Base-by-base conservation (phyloP, 2,888 invertebrate genomes). In the Nomada fucata region DNA sequence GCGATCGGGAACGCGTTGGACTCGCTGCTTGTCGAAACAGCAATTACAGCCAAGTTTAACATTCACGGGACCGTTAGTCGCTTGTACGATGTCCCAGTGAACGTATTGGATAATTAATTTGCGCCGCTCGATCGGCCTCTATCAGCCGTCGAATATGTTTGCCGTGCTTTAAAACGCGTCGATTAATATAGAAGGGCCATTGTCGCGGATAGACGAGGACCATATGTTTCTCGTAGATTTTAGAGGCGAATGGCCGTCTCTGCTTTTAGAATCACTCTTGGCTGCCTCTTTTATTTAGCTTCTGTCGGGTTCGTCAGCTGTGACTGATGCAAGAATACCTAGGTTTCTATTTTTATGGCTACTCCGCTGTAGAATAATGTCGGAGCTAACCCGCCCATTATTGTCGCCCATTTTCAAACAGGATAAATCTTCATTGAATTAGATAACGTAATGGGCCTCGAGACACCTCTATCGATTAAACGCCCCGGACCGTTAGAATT, bases 41-140 rank as follows among this genome's bases (percentile, higher is more conserved):
- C 53, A 67, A 77, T 72, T 67, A 67, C 72, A 42, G 15, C 20
- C 13, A 18, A 13, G 63, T 69, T 61, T 42, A 67, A 69, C 76
- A 13, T 79, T 76, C 42, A 47, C 60, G 9, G 53, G 11, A 47
- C 60, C 74, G 74, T 74, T 67, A 61, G 60, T 23, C 61, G 63
- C 52, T 50, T 36, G 52, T 53, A 67, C 53, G 44, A 42, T 42
- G 55, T 60, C 59, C 47, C 52, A 18, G 5, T 23, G 55, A 53
- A 73, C 73, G 36, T 20, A 61, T 59, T 47, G 63, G 73, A 77
- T 86, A 86, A 86, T 86, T 83, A 83, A 86, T 86, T 79, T 76
- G 29, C 75, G 5, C 26, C 60, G 83, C 59, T 86, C 68, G 72
- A 86, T 75, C 76, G 78, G 0, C n/a, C 67, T 9, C 23, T 42